A percentile compares a stretch with the other conserved stretches of the same genome.
phyloP scores from a whole-genome alignment of 2,113 vertebrate species.

The Otus sunia region DNA sequence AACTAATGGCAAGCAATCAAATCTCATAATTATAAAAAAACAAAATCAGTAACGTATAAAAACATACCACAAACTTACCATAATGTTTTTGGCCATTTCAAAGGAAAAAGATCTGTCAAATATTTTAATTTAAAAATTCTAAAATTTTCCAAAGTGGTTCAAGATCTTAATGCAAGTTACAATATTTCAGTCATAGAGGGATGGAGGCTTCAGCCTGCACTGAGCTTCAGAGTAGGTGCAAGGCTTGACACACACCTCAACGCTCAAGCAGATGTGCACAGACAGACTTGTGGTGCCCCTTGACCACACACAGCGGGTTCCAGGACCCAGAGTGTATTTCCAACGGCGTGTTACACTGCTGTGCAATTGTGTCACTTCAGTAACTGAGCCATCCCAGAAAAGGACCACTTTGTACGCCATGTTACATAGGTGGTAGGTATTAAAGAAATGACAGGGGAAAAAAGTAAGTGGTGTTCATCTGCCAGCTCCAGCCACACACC shows the following conservation, averaged over 20 bases:
- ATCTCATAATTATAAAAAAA: not conserved
- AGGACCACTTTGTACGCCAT: not conserved
- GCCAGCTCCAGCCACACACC: not conserved
- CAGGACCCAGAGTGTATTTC: not conserved
- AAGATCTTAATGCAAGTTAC: not conserved
- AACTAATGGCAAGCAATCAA: not conserved
- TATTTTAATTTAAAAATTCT: not conserved
- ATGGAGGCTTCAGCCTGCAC: not conserved
- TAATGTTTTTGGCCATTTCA: not conserved
- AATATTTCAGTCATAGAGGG: not conserved
- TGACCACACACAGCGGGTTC: not conserved
- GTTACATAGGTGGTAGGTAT: not conserved
- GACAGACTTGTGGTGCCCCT: too few relatives aligned
- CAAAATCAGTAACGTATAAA: not conserved
- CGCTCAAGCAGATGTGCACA: not conserved
- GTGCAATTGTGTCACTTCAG: not conserved
- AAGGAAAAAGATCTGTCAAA: not conserved
- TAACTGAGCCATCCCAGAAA: accelerated
- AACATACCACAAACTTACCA: not conserved
- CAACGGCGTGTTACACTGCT: not conserved
- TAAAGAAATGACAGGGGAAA: not conserved
- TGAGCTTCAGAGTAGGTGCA: not conserved
- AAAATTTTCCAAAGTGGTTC: not conserved
- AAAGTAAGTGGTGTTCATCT: not conserved
- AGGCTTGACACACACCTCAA: not conserved